Evolutionary conservation across 1,140 invertebrate species (phyloP).

Genomic region (Pseudachorutes palmiensis): DNA sequence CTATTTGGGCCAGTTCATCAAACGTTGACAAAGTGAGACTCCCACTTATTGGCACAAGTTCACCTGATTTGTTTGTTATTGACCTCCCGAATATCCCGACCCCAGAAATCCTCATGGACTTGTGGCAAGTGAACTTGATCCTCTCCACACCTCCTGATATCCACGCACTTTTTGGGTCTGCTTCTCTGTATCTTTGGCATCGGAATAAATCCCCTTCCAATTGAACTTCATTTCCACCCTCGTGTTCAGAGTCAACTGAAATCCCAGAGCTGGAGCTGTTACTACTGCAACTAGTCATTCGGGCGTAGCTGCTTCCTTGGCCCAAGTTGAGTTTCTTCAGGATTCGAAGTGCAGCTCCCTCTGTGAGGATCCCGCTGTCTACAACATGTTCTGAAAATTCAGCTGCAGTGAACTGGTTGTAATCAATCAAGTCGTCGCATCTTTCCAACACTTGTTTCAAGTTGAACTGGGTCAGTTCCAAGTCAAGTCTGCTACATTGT

Average conservation of each 20-base stretch:
- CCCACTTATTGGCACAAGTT: not conserved
- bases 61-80: not conserved
- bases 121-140: not conserved
- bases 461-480: not conserved
- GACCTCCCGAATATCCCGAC: not conserved
- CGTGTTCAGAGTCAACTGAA: no score
- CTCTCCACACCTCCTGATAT: no score
- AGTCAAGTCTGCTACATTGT: not conserved
- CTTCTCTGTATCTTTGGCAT: no score
- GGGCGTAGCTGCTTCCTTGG: no score
- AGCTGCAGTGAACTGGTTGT: not conserved
- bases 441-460: not conserved
- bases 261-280: no score
- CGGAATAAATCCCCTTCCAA: no score
- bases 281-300: no score
- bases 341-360: not conserved
- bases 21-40: not conserved
- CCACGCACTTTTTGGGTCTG: no score
- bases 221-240: no score
- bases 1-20: not conserved
- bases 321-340: not conserved
- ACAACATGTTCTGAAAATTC: constrained; percentile 7
- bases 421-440: not conserved
- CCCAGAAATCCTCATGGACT: not conserved
- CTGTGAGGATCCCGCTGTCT: not conserved